A percentile compares a stretch with the other conserved stretches of the same genome.
These are phyloP conservation scores for Gallinago jamesoni DNA, from an alignment of 2,113 vertebrate species.

Conservation along the genomic window DNA sequence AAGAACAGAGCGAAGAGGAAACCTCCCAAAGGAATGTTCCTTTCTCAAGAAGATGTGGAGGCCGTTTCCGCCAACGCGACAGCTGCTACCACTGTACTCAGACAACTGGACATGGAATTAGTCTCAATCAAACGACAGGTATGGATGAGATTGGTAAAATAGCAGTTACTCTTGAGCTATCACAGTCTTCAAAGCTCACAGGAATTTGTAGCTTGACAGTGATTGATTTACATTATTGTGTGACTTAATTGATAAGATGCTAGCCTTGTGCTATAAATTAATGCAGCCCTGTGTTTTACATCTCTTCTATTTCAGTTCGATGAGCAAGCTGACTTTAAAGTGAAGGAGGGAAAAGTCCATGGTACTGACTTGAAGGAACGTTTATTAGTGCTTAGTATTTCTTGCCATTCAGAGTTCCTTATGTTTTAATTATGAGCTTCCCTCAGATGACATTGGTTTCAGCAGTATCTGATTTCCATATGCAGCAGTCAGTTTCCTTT, in stretches of 20 bases:
- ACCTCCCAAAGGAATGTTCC: constrained; percentile 96
- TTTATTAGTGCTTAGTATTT: background rate
- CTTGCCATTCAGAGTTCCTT: background rate
- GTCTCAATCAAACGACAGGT: constrained; percentile 96
- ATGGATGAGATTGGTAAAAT: background rate
- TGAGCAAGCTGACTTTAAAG: background rate
- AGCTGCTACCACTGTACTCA: constrained; percentile 85
- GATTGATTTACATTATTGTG: background rate
- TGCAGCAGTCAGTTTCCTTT: background rate
- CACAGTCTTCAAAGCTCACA: background rate
- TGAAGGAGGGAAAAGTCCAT: background rate
- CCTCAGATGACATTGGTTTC: background rate
- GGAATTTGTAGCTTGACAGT: background rate
- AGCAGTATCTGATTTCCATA: background rate
- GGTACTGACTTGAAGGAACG: background rate
- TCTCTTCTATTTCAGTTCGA: background rate
- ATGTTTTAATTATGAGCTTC: background rate
- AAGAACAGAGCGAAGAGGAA: constrained; percentile 91
- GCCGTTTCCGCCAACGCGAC: constrained; percentile 86
- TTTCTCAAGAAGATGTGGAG: constrained; percentile 88
- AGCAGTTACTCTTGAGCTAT: too few species aligned
- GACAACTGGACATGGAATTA: constrained; percentile 91
- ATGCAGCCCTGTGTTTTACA: background rate
- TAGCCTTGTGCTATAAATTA: background rate
- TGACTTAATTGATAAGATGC: background rate